phyloP scores from a whole-genome alignment of 2,797 vertebrate species.

The Adrianichthys oophorus region DNA sequence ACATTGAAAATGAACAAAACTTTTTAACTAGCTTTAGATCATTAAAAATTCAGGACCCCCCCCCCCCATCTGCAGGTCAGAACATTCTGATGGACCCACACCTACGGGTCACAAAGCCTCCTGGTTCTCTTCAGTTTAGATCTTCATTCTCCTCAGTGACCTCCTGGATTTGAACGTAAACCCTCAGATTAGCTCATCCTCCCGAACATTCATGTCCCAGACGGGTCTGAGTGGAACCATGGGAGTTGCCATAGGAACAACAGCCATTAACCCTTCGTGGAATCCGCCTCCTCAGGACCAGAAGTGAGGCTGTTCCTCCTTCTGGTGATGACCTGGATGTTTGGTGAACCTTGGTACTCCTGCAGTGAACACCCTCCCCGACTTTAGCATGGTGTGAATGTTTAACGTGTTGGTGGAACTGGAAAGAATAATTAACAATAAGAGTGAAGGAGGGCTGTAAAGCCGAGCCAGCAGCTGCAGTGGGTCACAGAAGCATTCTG shows the following conservation, averaged over 20 bases:
- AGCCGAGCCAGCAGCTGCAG: conserved; percentile 9
- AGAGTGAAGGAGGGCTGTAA: conserved; percentile 9
- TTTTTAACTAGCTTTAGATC: no score
- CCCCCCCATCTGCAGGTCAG: no score
- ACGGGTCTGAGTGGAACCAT: conserved; percentile 44
- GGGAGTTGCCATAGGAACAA: conserved; percentile 55
- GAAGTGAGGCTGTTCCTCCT: conserved; percentile 28
- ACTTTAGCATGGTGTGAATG: conserved; percentile 6
- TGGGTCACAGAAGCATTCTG: conserved; percentile 9
- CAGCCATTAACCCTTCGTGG: conserved; percentile 58
- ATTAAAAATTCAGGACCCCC: no score
- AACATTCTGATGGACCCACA: no score
- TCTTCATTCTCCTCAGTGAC: conserved; percentile 12
- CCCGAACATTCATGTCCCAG: conserved; percentile 34
- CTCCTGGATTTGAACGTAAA: conserved; percentile 11
- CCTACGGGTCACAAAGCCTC: no score
- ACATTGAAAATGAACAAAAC: no score
- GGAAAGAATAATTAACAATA: conserved; percentile 19
- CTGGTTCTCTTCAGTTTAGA: not conserved
- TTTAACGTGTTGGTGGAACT: conserved; percentile 19
- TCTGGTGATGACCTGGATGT: conserved; percentile 29
- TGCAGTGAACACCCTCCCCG: conserved; percentile 17
- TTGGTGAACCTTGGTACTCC: conserved; percentile 28
- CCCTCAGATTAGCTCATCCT: conserved; percentile 15
- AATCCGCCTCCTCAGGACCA: conserved; percentile 17